Conservation (phyloP, 1,140 invertebrate species). For the Halyomorpha halys region DNA sequence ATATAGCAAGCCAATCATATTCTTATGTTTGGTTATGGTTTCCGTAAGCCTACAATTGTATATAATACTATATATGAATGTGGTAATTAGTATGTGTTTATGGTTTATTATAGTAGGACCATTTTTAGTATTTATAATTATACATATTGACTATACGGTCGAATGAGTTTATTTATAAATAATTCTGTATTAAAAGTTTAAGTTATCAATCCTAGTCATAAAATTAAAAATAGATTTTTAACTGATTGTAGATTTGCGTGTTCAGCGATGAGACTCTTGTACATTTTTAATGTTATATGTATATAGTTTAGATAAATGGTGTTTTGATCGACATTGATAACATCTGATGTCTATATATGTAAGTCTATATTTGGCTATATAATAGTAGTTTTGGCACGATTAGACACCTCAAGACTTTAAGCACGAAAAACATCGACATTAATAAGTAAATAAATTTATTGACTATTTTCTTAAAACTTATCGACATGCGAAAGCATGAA, state of each 20-base stretch:
- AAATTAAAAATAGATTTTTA: conserved; percentile 17
- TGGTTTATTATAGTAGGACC: conserved; percentile 12
- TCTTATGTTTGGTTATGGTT: conserved; percentile 24
- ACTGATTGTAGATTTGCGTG: conserved; percentile 14
- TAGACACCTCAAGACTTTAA: conserved; percentile 10
- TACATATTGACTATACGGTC: not conserved
- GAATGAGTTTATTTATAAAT: too few relatives aligned
- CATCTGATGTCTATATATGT: conserved; percentile 6
- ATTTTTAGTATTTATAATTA: conserved; percentile 16
- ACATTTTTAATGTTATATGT: conserved; percentile 17
- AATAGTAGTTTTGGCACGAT: conserved; percentile 4
- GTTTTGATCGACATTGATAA: not conserved
- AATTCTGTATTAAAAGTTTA: conserved; percentile 14
- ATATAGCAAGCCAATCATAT: conserved; percentile 17
- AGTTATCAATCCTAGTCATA: conserved; percentile 20
- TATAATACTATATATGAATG: conserved; percentile 15
- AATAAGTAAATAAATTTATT: conserved; percentile 4
- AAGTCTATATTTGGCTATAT: conserved; percentile 8
- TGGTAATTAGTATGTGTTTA: conserved; percentile 20
- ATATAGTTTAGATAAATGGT: conserved; percentile 17
- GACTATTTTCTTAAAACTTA: conserved; percentile 19
- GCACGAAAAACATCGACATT: conserved; percentile 10
- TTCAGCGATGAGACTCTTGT: conserved; percentile 10
- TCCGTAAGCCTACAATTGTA: conserved; percentile 25
- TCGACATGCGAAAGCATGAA: not conserved